A percentile compares a stretch with the other conserved stretches of the same genome.
phyloP scores from a whole-genome alignment of 2,888 invertebrate genomes.

The Fragum fragum region DNA sequence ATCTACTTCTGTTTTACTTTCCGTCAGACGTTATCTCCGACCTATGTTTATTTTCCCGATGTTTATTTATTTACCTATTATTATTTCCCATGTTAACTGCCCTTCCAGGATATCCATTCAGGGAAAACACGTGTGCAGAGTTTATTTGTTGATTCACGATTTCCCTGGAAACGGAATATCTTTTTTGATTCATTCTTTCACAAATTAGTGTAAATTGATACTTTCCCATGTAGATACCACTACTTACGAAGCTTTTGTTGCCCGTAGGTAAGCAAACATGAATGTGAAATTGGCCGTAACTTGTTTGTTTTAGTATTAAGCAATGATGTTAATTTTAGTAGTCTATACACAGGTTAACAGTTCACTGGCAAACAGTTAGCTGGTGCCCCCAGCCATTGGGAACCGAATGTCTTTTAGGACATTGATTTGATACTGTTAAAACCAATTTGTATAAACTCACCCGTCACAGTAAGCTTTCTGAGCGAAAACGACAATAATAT shows the following conservation, averaged over 20 bases:
- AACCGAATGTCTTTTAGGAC: too few species aligned
- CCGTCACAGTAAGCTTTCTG: too few species aligned
- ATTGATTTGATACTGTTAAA: too few species aligned
- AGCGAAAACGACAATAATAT: too few species aligned
- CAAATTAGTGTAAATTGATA: conserved; percentile 19
- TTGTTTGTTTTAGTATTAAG: background rate
- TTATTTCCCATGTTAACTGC: conserved; percentile 30
- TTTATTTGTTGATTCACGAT: conserved; percentile 19
- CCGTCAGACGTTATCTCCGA: conserved; percentile 1
- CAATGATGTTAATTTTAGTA: too few species aligned
- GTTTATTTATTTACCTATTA: conserved; percentile 28
- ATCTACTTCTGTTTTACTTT: too few species aligned
- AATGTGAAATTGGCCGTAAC: background rate
- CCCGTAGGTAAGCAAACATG: background rate
- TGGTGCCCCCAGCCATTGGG: too few species aligned
- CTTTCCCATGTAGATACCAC: conserved; percentile 20
- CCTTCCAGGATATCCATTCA: conserved; percentile 5
- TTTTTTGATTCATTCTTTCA: conserved; percentile 9
- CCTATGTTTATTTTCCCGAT: conserved; percentile 4
- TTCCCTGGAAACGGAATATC: conserved; percentile 14
- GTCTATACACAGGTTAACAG: too few species aligned
- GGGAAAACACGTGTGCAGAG: background rate
- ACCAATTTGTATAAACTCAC: too few species aligned
- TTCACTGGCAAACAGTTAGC: too few species aligned
- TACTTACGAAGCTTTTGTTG: background rate